These are phyloP conservation scores for Eupelmus urozonus DNA, from an alignment of 2,888 invertebrate genomes.

Conservation along the genomic window DNA sequence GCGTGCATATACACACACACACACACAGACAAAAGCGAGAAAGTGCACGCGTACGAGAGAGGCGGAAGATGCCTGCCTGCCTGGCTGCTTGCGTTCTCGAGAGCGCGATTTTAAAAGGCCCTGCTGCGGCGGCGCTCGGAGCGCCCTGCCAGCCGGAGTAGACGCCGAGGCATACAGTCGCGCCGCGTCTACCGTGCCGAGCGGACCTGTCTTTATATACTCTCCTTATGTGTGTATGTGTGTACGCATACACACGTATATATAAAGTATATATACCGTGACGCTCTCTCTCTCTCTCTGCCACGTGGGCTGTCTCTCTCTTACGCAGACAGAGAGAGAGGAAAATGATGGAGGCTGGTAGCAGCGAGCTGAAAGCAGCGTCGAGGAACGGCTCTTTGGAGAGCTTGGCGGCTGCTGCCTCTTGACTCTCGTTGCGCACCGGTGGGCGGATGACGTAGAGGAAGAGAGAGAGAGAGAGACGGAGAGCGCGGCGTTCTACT, in stretches of 20 bases:
- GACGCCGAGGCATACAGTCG: conserved; percentile 49
- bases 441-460: background rate
- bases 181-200: conserved; percentile 61
- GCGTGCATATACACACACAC: too few species aligned
- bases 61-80: background rate
- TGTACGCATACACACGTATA: too few species aligned
- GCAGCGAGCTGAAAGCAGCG: too few species aligned
- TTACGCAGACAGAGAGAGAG: background rate
- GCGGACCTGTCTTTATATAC: conserved; percentile 38
- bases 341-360: background rate
- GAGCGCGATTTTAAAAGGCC: conserved; percentile 24
- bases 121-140: conserved; percentile 9
- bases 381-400: too few species aligned
- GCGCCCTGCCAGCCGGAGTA: background rate
- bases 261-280: background rate
- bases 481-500: background rate
- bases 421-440: background rate
- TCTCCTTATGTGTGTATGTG: too few species aligned
- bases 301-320: background rate
- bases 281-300: background rate
- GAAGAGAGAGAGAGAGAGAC: conserved; percentile 1
- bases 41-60: background rate
- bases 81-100: background rate
- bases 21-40: background rate
- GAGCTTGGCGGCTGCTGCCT: background rate